phyloP scores from a whole-genome alignment of 2,113 vertebrate species.

The Psettodes erumei region DNA sequence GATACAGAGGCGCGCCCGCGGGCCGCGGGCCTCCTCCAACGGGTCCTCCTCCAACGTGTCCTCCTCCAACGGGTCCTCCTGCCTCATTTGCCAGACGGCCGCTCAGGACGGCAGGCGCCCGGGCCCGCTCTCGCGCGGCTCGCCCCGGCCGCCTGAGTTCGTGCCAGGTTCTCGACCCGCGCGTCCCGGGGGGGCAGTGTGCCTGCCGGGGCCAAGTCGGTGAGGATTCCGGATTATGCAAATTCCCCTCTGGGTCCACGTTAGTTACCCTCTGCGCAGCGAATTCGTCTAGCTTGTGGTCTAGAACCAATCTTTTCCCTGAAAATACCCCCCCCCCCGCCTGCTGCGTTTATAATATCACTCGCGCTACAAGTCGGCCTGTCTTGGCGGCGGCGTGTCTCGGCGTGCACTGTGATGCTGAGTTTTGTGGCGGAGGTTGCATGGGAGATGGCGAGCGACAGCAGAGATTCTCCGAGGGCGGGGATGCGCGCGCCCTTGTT shows the following conservation, averaged over 20 bases:
- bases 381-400: constrained; percentile 59
- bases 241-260: constrained; percentile 33
- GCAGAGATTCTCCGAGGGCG: constrained; percentile 74
- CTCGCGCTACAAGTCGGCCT: constrained; percentile 60
- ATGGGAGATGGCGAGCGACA: constrained; percentile 75
- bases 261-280: constrained; percentile 14
- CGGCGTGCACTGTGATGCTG: constrained; percentile 39
- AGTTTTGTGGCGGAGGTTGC: constrained; percentile 69
- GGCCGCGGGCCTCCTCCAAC: constrained; percentile 34
- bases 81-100: constrained; percentile 59
- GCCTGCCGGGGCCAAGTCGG: constrained; percentile 44
- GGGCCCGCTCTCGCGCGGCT: constrained; percentile 29
- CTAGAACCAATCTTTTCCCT: constrained; percentile 58
- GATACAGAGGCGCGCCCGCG: constrained; percentile 50
- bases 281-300: constrained; percentile 39
- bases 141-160: constrained; percentile 37
- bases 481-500: constrained; percentile 79
- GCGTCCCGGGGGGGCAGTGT: not conserved
- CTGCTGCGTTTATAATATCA: constrained; percentile 63
- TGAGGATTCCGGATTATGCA: constrained; percentile 20
- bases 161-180: constrained; percentile 24
- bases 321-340: constrained; percentile 45
- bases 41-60: constrained; percentile 24
- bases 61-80: constrained; percentile 62
- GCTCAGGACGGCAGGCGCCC: constrained; percentile 39